Base-by-base conservation (phyloP, 2,113 vertebrate species). In the Vireo altiloquus region DNA sequence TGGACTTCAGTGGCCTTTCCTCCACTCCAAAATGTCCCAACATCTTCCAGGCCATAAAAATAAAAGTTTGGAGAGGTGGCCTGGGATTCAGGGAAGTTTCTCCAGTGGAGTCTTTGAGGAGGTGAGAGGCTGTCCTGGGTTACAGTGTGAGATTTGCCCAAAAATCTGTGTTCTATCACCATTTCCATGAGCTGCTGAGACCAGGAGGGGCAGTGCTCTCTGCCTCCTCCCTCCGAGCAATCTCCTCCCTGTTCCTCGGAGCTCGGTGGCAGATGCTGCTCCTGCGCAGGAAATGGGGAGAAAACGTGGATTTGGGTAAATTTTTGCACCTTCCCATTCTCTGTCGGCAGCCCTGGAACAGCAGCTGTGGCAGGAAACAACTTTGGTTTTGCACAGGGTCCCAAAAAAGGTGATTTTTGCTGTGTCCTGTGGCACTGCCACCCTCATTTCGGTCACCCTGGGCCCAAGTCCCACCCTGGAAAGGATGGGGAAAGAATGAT, bases 81-180 rank as follows among this genome's bases (percentile, higher is more conserved):
- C 28, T 74, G 13, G 12, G 47, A 20, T 66, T 8, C 47, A 35
- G 61, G 37, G 25, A 37, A 5, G 5, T 18, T 69, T 16, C 39
- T 64, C 24, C 30, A 16, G 27, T 4, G 53, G 75, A 11, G n/a
- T 35, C 49, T 63, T 0, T 0, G 69, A n/a, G 76, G 42, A 72
- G 49, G 44, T 50, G 42, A 46, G 52, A 47, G 19, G 23, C n/a
- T n/a, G n/a, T n/a, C n/a, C n/a, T n/a, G n/a, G n/a, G n/a, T n/a
- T n/a, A n/a, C n/a, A n/a, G n/a, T n/a, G n/a, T n/a, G n/a, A n/a
- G n/a, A n/a, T n/a, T n/a, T n/a, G n/a, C n/a, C n/a, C n/a, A n/a
- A n/a, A n/a, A n/a, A n/a, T n/a, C n/a, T n/a, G n/a, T n/a, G n/a
- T n/a, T n/a, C n/a, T n/a, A n/a, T n/a, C n/a, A n/a, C n/a, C n/a